phyloP scores from a whole-genome alignment of 2,888 invertebrate genomes.

The Papilio elwesi region DNA sequence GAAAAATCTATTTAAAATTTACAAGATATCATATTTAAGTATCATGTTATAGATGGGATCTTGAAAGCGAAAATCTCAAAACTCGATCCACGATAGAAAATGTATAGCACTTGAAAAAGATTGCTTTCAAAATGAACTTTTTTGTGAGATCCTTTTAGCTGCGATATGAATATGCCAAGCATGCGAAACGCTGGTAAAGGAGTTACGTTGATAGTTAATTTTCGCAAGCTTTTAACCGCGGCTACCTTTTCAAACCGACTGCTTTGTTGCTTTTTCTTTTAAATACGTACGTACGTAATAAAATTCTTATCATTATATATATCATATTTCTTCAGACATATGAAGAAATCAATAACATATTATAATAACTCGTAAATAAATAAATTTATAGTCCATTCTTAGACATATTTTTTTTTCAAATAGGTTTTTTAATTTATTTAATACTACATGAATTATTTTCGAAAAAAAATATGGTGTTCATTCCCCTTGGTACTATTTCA shows the following conservation, averaged over 20 bases:
- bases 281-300: no score
- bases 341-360: not conserved
- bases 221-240: slow-evolving; percentile 20
- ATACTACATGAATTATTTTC: no score
- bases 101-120: slow-evolving; percentile 16
- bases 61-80: slow-evolving; percentile 9
- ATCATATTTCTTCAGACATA: not conserved
- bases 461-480: not conserved
- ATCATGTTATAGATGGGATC: slow-evolving; percentile 18
- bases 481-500: not conserved
- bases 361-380: not conserved
- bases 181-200: slow-evolving; percentile 27
- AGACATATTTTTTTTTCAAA: not conserved
- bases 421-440: not conserved
- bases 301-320: not conserved
- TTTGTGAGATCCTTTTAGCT: slow-evolving; percentile 19
- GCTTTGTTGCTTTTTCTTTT: slow-evolving; percentile 5
- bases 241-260: slow-evolving; percentile 13
- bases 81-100: slow-evolving; percentile 9
- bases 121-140: slow-evolving; percentile 26
- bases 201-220: slow-evolving; percentile 25
- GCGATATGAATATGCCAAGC: slow-evolving; percentile 21
- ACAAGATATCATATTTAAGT: slow-evolving; percentile 1
- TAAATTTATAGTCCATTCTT: not conserved
- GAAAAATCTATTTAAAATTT: not conserved